A percentile compares a stretch with the other conserved stretches of the same genome.
These are phyloP conservation scores for Otolemur crassicaudatus DNA, from an alignment of 2,797 vertebrate genomes.

Conservation along the genomic window DNA sequence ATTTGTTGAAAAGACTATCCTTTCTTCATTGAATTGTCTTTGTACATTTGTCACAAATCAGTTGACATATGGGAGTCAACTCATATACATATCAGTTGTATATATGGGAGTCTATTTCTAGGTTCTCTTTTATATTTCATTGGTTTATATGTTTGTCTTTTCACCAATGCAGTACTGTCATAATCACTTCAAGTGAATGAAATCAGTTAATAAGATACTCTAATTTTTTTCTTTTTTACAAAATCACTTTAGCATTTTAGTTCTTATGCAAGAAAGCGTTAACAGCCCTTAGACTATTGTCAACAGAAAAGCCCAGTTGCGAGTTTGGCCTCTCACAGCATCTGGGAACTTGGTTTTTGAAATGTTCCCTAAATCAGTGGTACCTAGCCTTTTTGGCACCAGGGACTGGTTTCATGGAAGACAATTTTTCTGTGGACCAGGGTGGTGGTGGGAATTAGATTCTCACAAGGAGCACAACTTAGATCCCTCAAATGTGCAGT, in stretches of 20 bases:
- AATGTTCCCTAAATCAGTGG: not conserved
- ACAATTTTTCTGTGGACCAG: too few relatives aligned
- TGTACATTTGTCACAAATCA: not conserved
- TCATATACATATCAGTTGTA: not conserved
- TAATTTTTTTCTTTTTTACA: not conserved
- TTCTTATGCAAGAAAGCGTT: not conserved
- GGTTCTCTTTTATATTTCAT: not conserved
- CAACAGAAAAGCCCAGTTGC: not conserved
- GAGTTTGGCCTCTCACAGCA: not conserved
- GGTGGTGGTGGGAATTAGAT: too few relatives aligned
- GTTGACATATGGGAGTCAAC: not conserved
- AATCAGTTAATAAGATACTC: not conserved
- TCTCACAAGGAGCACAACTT: too few relatives aligned
- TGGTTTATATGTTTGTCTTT: not conserved
- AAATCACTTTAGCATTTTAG: not conserved
- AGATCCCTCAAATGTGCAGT: too few relatives aligned
- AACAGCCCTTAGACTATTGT: not conserved
- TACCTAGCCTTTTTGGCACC: too few relatives aligned
- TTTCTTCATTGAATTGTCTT: conserved; percentile 6
- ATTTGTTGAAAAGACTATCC: not conserved
- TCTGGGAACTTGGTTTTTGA: conserved; percentile 8
- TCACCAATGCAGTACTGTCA: not conserved
- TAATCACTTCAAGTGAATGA: not conserved
- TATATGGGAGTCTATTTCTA: not conserved
- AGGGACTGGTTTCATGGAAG: too few relatives aligned